Base-by-base conservation (phyloP, 2,888 invertebrate genomes). In the Eristalinus sepulchralis region DNA sequence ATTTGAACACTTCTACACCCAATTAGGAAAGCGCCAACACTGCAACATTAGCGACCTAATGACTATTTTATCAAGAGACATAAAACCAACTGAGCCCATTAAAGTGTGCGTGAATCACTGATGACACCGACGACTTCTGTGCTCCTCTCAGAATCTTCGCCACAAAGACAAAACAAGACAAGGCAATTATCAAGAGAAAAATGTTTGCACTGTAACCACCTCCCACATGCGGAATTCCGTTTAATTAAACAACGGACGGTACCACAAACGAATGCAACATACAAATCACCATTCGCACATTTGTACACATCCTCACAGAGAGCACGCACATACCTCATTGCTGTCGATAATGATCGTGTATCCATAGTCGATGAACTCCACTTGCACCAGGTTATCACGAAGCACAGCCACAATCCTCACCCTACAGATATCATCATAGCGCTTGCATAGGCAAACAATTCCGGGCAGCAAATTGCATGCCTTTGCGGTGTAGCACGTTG, bases 361-460 rank as follows among this genome's bases (percentile, higher is more conserved):
- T n/a, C 96, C 96, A 90, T 95, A 96, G 91, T 96, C 96, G 91
- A 95, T 94, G 89, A 95, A 95, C 8, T 95, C 92, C 6, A 96
- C 95, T 88, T 95, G 94, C 66, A 96, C 94, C 72, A 94, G 92
- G 22, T 94, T 94, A 33, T 82, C 83, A 82, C 93, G 93, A 3
- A 92, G 90, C 10, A 93, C 91, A 80, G 92, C 94, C 63, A 94
- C 92, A 64, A 96, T 93, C 90, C 94, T 94, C 9, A 95, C 95
- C 89, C 96, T 93, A 89, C 95, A 95, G 90, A 95, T 96, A 11
- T 93, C 93, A 60, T 94, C 94, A 90, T 87, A 88, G 94, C 96
- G 93, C 33, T 89, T 89, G 63, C 92, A 89, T 88, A 91, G 88
- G 89, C 90, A 57, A 89, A 90, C 27, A 88, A 90, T 88, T 90